Evolutionary conservation across 2,888 invertebrate genomes (phyloP).

Genomic region (Meloe dianella): DNA sequence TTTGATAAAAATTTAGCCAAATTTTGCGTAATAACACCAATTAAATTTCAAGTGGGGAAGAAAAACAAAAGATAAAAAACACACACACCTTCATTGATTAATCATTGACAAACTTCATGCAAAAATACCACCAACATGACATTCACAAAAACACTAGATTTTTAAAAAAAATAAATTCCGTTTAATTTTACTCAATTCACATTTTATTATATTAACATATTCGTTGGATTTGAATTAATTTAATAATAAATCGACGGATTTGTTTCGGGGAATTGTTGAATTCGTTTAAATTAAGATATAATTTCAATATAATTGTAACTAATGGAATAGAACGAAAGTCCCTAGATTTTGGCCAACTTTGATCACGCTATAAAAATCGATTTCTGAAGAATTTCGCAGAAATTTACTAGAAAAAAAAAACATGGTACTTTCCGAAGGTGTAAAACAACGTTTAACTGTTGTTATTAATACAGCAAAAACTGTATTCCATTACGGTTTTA

Average conservation of each 20-base stretch:
- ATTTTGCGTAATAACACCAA: too few relatives aligned
- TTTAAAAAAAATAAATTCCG: too few relatives aligned
- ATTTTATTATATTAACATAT: too few relatives aligned
- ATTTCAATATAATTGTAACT: too few relatives aligned
- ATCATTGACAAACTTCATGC: constrained; percentile 34
- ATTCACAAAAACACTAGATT: background rate
- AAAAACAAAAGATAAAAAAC: constrained; percentile 29
- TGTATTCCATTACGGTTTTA: constrained; percentile 73
- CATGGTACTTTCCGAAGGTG: constrained; percentile 61
- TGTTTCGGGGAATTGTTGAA: too few relatives aligned
- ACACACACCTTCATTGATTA: constrained; percentile 50
- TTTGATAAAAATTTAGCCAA: background rate
- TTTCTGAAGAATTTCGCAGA: constrained; percentile 16
- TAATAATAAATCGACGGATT: too few relatives aligned
- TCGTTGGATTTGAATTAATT: too few relatives aligned
- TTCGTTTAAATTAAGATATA: too few relatives aligned
- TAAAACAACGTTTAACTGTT: constrained; percentile 67
- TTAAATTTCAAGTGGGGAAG: too few relatives aligned
- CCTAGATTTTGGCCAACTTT: background rate
- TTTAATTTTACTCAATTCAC: too few relatives aligned
- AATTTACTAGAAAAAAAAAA: constrained; percentile 25
- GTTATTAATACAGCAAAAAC: constrained; percentile 67
- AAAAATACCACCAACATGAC: background rate
- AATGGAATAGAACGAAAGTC: background rate
- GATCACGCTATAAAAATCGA: background rate